Conservation (phyloP, 2,113 vertebrate species). For the Caretta caretta region DNA sequence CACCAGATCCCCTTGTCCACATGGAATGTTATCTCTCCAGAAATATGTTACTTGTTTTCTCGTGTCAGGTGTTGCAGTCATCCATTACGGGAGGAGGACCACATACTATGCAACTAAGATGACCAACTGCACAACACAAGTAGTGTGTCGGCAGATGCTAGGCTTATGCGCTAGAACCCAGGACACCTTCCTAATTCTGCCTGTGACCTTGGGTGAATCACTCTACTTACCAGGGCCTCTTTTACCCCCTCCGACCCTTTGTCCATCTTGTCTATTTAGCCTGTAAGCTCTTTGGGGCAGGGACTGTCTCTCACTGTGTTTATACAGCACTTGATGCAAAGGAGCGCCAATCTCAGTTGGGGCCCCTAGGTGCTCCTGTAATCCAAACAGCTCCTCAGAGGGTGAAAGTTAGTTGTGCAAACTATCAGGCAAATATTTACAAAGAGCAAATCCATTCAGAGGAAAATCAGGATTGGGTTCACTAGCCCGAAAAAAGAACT, state of each 20-base stretch:
- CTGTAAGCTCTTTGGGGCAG: not conserved
- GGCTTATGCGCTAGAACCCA: not conserved
- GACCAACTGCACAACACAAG: not conserved
- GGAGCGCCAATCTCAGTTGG: not conserved
- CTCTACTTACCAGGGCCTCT: not conserved
- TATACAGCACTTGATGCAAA: not conserved
- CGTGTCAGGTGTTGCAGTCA: not conserved
- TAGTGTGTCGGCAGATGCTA: not conserved
- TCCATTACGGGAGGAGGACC: not conserved
- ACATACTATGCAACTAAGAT: not conserved
- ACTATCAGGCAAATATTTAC: not conserved
- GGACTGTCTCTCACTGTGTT: not conserved
- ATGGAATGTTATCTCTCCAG: not conserved
- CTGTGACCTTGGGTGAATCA: not conserved
- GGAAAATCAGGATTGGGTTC: not conserved
- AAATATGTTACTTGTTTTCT: not conserved
- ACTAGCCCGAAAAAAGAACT: not conserved
- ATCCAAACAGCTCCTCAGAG: not conserved
- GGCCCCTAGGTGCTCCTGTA: not conserved
- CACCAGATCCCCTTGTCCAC: too few species aligned
- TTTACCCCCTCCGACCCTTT: not conserved
- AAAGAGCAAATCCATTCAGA: not conserved
- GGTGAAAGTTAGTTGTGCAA: not conserved
- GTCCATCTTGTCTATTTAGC: not conserved
- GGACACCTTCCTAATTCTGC: not conserved